A percentile compares a stretch with the other conserved stretches of the same genome.
Conservation (phyloP, 2,888 invertebrate genomes). For the Drosophila siamana region DNA sequence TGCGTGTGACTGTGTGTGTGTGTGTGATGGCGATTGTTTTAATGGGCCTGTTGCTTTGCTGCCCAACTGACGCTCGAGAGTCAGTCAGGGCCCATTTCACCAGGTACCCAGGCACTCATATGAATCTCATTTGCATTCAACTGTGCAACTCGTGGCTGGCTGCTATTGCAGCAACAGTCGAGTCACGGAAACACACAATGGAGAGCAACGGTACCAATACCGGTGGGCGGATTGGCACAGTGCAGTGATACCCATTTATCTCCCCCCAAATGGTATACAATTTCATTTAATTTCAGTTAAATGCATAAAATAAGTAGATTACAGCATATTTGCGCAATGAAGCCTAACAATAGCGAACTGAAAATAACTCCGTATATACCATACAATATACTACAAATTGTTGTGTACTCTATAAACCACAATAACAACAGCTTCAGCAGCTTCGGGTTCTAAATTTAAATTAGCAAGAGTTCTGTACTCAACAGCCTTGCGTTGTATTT, state of each 20-base stretch:
- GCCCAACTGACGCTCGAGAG: slow-evolving; percentile 21
- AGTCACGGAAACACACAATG: slow-evolving; percentile 36
- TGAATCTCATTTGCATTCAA: slow-evolving; percentile 66
- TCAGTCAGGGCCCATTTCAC: slow-evolving; percentile 26
- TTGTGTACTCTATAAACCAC: too few species aligned
- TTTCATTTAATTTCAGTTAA: not conserved
- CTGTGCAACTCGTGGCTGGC: slow-evolving; percentile 23
- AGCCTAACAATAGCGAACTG: not conserved
- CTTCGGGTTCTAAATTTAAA: too few species aligned
- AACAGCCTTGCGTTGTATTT: too few species aligned
- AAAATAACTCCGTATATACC: too few species aligned
- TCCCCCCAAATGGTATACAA: not conserved
- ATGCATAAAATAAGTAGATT: not conserved
- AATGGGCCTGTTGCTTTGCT: slow-evolving; percentile 39
- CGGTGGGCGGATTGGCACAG: slow-evolving; percentile 22
- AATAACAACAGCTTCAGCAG: too few species aligned
- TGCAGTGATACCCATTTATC: slow-evolving; percentile 8
- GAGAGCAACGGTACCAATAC: slow-evolving; percentile 22
- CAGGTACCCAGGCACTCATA: slow-evolving; percentile 9
- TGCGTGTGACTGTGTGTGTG: slow-evolving; percentile 3
- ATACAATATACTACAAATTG: too few species aligned
- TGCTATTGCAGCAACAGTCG: slow-evolving; percentile 29
- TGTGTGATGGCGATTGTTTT: slow-evolving; percentile 5
- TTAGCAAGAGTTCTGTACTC: too few species aligned
- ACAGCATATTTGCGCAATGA: not conserved